A percentile compares a stretch with the other conserved stretches of the same genome.
Conservation (phyloP, 2,888 invertebrate genomes). For the Trichogramma evanescens region DNA sequence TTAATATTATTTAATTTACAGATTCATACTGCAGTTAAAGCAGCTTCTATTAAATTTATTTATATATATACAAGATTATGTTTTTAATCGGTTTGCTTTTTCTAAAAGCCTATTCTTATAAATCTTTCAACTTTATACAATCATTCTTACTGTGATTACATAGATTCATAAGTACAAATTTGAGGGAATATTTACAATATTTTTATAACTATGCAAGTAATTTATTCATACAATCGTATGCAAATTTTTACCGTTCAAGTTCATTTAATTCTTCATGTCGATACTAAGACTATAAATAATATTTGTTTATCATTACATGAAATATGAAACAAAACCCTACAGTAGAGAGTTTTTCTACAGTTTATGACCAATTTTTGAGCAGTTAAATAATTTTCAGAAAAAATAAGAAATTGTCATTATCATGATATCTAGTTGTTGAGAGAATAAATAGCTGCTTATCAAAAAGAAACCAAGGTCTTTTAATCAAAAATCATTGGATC, state of each 20-base stretch:
- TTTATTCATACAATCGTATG: background rate
- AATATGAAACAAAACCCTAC: too few species aligned
- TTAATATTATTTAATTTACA: conserved; percentile 12
- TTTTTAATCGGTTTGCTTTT: conserved; percentile 1
- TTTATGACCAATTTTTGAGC: too few species aligned
- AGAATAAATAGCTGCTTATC: too few species aligned
- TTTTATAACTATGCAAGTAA: conserved; percentile 1
- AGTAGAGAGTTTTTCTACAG: too few species aligned
- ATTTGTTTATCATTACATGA: too few species aligned
- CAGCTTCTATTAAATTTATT: conserved; percentile 8
- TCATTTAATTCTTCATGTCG: too few species aligned
- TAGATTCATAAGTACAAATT: conserved; percentile 23
- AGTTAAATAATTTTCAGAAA: too few species aligned
- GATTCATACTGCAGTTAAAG: conserved; percentile 16
- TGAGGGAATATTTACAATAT: conserved; percentile 18
- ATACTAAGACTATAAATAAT: too few species aligned
- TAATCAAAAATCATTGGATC: conserved; percentile 5
- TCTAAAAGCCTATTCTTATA: conserved; percentile 11
- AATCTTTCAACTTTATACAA: conserved; percentile 19
- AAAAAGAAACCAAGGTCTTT: too few species aligned
- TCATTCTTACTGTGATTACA: conserved; percentile 11
- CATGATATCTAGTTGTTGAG: too few species aligned
- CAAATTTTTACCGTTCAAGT: too few species aligned
- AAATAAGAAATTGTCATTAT: too few species aligned
- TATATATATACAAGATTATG: conserved; percentile 15